phyloP scores from a whole-genome alignment of 2,797 vertebrate genomes.

The Buceros bicornis region DNA sequence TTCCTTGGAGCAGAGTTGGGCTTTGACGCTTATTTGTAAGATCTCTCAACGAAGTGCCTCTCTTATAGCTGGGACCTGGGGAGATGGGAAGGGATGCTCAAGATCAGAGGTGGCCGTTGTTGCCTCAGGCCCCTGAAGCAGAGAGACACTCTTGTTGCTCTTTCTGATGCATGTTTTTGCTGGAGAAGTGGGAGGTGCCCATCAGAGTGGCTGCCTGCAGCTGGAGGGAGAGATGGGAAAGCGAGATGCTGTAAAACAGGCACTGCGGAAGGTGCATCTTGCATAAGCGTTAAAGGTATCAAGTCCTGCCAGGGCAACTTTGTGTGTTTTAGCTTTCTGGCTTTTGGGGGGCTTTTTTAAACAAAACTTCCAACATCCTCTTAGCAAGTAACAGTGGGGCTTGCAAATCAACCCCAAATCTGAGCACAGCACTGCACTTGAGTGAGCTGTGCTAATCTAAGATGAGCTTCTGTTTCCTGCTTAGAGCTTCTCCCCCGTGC shows the following conservation, averaged over 20 bases:
- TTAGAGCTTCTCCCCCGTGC: constrained; percentile 10
- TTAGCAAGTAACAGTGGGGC: background rate
- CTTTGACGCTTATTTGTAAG: background rate
- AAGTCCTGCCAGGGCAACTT: background rate
- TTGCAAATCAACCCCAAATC: constrained; percentile 52
- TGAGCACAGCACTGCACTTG: constrained; percentile 43
- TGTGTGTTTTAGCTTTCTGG: background rate
- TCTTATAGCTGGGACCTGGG: background rate
- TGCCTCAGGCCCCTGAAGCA: background rate
- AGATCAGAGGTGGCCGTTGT: background rate
- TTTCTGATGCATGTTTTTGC: background rate
- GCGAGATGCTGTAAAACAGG: background rate
- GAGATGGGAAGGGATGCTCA: background rate
- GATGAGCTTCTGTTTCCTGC: constrained; percentile 56
- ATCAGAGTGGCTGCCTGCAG: background rate
- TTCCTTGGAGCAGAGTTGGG: background rate
- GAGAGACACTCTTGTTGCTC: background rate
- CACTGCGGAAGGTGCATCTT: background rate
- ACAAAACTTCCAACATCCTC: background rate
- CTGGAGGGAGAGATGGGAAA: background rate
- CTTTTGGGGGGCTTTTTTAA: background rate
- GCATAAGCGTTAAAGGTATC: background rate
- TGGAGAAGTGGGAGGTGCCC: background rate
- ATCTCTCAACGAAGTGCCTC: background rate
- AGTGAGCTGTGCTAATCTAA: constrained; percentile 57